A percentile compares a stretch with the other conserved stretches of the same genome.
phyloP scores from a whole-genome alignment of 23 tunicate genomes.

The Ciona savignyi region DNA sequence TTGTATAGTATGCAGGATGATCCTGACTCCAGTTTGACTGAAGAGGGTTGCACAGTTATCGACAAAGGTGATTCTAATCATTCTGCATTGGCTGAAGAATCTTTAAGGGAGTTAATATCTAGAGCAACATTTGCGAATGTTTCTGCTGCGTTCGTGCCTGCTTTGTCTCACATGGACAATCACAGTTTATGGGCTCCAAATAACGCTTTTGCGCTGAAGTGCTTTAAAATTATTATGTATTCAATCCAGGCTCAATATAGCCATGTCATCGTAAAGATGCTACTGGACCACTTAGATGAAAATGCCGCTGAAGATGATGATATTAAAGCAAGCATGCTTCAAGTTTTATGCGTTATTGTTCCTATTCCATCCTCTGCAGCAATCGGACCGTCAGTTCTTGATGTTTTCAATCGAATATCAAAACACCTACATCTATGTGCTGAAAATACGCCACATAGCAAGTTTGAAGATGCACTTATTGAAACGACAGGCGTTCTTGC shows the following conservation, averaged over 20 bases:
- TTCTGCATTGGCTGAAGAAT: constrained; percentile 72
- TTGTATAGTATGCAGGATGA: constrained; percentile 69
- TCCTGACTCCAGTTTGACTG: constrained; percentile 7
- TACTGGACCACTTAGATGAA: constrained; percentile 71
- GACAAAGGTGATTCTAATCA: constrained; percentile 28
- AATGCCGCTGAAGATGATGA: constrained; percentile 32
- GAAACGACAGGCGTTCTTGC: constrained; percentile 71
- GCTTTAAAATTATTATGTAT: constrained; percentile 77
- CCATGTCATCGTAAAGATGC: constrained; percentile 78
- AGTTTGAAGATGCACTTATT: constrained; percentile 44
- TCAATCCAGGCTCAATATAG: constrained; percentile 71
- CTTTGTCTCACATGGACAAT: constrained; percentile 65
- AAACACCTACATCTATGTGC: constrained; percentile 37
- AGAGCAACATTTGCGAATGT: constrained; percentile 77
- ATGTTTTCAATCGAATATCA: constrained; percentile 65
- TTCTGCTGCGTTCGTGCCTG: constrained; percentile 59
- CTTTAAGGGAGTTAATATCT: constrained; percentile 73
- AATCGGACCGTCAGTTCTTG: constrained; percentile 90
- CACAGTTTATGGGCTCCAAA: constrained; percentile 85
- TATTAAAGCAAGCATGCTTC: constrained; percentile 74
- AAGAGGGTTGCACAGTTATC: constrained; percentile 28
- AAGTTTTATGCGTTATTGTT: constrained; percentile 78
- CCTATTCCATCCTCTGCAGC: constrained; percentile 76
- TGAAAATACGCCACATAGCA: constrained; percentile 12
- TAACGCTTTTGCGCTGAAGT: constrained; percentile 70